These are phyloP conservation scores for Betta splendens DNA, from an alignment of 2,797 vertebrate genomes.

Conservation along the genomic window DNA sequence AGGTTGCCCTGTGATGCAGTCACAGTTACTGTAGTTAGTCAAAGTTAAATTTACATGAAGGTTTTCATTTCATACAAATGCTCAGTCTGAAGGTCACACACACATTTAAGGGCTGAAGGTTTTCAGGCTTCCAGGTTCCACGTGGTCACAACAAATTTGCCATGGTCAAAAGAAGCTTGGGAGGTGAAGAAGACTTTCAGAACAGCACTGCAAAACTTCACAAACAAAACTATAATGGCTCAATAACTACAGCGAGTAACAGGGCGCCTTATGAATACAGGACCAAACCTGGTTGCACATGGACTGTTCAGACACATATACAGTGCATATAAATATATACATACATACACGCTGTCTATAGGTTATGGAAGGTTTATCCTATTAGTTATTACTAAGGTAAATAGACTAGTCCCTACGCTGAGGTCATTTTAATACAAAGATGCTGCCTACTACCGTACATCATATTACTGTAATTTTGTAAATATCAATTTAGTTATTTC, in stretches of 20 bases:
- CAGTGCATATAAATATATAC: no score
- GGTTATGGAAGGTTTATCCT: slow-evolving; percentile 19
- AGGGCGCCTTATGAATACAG: slow-evolving; percentile 42
- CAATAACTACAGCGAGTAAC: slow-evolving; percentile 72
- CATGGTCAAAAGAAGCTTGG: slow-evolving; percentile 29
- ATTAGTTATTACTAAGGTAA: slow-evolving; percentile 14
- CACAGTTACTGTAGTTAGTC: no score
- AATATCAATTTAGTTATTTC: background rate
- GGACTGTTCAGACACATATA: slow-evolving; percentile 14
- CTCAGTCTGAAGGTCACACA: no score
- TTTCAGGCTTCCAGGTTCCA: no score
- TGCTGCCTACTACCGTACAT: background rate
- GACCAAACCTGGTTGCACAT: slow-evolving; percentile 36
- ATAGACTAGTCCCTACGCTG: background rate
- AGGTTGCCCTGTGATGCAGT: no score
- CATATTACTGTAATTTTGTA: background rate
- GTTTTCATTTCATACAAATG: no score
- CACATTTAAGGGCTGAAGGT: no score
- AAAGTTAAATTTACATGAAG: no score
- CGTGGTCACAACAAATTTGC: no score
- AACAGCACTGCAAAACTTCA: slow-evolving; percentile 57
- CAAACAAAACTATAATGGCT: slow-evolving; percentile 66
- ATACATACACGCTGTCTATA: no score
- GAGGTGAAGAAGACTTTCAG: no score
- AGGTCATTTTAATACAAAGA: background rate